Base-by-base conservation (phyloP, 2,888 invertebrate species). In the Rutpela maculata region DNA sequence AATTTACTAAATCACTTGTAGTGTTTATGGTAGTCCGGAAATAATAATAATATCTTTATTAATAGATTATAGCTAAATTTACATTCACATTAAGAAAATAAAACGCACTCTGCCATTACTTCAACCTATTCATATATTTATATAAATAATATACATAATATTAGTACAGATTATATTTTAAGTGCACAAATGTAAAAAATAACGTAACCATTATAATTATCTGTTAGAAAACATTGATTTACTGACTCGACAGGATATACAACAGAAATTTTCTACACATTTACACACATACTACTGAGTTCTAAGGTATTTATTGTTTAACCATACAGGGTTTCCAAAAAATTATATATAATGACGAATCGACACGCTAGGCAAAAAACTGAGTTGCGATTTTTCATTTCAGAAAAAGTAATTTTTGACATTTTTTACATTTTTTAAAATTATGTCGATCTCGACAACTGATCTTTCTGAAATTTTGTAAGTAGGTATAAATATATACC, bases 91-190 rank as follows among this genome's bases (percentile, higher is more conserved):
- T n/a, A n/a, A n/a, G n/a, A 9, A 19, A 59, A 69, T 69, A 69
- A 69, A 57, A 59, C 18, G 2, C 57, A 18, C 18, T 19, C 74
- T 76, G 38, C 72, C 75, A 76, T 77, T 80, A 78, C 78, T 81
- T 84, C 82, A 85, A 84, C 86, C 85, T 84, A 85, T 75, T 85
- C 75, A 83, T 86, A 85, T 86, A 86, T 85, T 85, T 86, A 85
- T 84, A 84, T 85, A 86, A 85, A 86, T 84, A 85, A 85, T 86
- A 84, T 86, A 85, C 85, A 85, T 84, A 83, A 78, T 84, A 84
- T 85, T 85, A 85, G 84, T 86, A 85, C 85, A 85, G 81, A 81
- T 84, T 81, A 80, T 81, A 67, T 79, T 75, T 84, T 81, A 82
- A 81, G 83, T 84, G 83, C 83, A 83, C 81, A 83, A 83, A 80